Evolutionary conservation across 1,140 invertebrate species (phyloP).

Genomic region (Batillaria attramentaria): DNA sequence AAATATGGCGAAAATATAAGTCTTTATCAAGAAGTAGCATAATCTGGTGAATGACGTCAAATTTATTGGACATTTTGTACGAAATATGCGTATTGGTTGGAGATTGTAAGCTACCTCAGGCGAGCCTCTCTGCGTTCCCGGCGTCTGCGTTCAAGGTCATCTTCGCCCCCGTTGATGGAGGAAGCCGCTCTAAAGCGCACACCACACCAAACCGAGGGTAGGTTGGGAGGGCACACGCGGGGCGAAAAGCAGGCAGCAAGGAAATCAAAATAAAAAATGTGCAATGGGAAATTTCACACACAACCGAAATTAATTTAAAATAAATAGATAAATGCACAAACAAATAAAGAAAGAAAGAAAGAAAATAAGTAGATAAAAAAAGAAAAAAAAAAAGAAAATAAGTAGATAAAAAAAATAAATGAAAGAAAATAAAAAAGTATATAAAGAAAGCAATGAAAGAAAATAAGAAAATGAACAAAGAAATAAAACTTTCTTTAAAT

Average conservation of each 20-base stretch:
- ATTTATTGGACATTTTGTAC: background rate
- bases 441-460: no score
- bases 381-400: background rate
- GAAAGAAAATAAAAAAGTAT: no score
- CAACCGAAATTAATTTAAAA: background rate
- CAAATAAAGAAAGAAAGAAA: background rate
- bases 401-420: background rate
- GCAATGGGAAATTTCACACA: no score
- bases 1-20: no score
- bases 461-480: no score
- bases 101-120: slow-evolving; percentile 36
- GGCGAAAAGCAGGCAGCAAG: slow-evolving; percentile 3
- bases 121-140: slow-evolving; percentile 48
- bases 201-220: slow-evolving; percentile 21
- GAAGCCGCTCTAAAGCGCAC: slow-evolving; percentile 31
- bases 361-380: background rate
- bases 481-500: no score
- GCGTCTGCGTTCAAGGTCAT: slow-evolving; percentile 45
- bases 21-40: background rate
- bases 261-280: background rate
- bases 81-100: background rate
- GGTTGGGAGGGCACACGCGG: slow-evolving; percentile 25
- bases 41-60: background rate
- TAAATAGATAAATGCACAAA: background rate
- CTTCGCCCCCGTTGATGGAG: slow-evolving; percentile 40